phyloP scores from a whole-genome alignment of 2,888 invertebrate genomes.

The Brachyopa scutellaris region DNA sequence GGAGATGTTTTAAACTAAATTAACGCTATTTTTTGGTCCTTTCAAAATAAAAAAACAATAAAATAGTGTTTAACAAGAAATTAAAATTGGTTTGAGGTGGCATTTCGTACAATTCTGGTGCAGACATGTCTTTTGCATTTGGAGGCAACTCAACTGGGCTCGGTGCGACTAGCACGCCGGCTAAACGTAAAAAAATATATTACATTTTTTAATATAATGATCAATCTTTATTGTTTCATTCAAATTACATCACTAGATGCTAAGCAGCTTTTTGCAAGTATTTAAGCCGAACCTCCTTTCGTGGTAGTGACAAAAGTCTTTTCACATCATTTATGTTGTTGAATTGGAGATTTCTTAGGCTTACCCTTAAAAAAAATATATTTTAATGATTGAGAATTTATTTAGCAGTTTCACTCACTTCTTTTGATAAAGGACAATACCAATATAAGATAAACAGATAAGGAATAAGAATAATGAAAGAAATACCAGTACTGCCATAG shows the following conservation, averaged over 20 bases:
- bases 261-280: constrained; percentile 69
- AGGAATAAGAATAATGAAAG: constrained; percentile 62
- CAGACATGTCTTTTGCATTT: constrained; percentile 80
- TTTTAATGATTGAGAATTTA: neutral
- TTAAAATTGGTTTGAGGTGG: constrained; percentile 2
- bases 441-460: constrained; percentile 68
- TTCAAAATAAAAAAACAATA: constrained; percentile 6
- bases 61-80: neutral
- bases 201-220: too few species aligned
- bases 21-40: neutral
- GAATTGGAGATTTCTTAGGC: constrained; percentile 73
- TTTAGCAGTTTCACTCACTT: constrained; percentile 72
- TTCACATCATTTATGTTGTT: constrained; percentile 73
- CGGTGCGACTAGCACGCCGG: constrained; percentile 82
- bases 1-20: constrained; percentile 23
- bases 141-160: constrained; percentile 80
- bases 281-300: constrained; percentile 48
- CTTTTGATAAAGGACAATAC: constrained; percentile 74
- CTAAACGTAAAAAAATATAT: constrained; percentile 83
- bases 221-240: constrained; percentile 3
- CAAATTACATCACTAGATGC: neutral
- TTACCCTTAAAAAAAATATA: constrained; percentile 72
- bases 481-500: constrained; percentile 43
- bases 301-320: constrained; percentile 70
- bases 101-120: neutral